A percentile compares a stretch with the other conserved stretches of the same genome.
phyloP scores from a whole-genome alignment of 1,140 invertebrate species.

The Hyles euphorbiae region DNA sequence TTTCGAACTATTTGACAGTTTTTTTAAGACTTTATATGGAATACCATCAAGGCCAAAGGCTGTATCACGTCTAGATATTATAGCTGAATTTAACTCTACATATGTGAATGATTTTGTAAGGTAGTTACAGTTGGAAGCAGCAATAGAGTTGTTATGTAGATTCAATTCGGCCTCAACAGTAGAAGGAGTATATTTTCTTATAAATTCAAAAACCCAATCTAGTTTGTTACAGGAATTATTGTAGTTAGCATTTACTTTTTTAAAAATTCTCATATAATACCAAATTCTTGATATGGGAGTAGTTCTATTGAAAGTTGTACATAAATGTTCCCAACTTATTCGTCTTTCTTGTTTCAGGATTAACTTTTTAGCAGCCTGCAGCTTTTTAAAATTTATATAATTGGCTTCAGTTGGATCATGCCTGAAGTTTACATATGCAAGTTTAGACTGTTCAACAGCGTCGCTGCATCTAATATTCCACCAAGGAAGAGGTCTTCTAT shows the following conservation, averaged over 20 bases:
- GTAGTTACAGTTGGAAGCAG: background rate
- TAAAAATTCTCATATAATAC: too few species aligned
- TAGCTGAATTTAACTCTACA: slow-evolving; percentile 18
- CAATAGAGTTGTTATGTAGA: too few species aligned
- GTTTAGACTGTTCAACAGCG: background rate
- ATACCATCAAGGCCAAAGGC: slow-evolving; percentile 23
- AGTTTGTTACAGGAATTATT: background rate
- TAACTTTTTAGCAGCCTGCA: background rate
- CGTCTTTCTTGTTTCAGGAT: background rate
- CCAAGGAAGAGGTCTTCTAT: too few species aligned
- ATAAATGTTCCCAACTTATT: background rate
- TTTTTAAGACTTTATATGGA: slow-evolving; percentile 24
- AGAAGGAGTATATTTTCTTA: background rate
- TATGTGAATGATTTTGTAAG: slow-evolving; percentile 15
- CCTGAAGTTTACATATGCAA: background rate
- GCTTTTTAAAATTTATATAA: background rate
- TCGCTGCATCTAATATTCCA: background rate
- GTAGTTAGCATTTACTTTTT: too few species aligned
- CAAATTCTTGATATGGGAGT: too few species aligned
- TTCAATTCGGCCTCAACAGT: background rate
- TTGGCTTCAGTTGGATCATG: background rate
- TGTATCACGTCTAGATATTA: slow-evolving; percentile 19
- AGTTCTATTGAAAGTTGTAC: too few species aligned
- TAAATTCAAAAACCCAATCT: slow-evolving; percentile 1
- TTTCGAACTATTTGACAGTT: slow-evolving; percentile 1